Base-by-base conservation (phyloP, 2,888 invertebrate species). In the Drosophila fungiperda region DNA sequence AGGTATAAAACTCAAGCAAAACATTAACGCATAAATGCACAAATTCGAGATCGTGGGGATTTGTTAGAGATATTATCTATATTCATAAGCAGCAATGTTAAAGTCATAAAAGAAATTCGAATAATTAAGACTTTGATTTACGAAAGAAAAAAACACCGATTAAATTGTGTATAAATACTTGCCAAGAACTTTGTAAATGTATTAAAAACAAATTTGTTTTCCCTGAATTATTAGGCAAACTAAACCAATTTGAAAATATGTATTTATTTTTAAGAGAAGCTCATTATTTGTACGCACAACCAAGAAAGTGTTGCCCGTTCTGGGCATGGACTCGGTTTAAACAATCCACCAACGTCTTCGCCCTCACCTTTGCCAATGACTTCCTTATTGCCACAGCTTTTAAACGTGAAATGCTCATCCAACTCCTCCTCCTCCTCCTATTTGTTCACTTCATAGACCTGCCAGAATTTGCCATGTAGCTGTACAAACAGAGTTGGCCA, bases 401-500 rank as follows among this genome's bases (percentile, higher is more conserved):
- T 32, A 32, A 48, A 38, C n/a, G 40, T n/a, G 26, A 23, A 61
- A 57, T 49, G 53, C 48, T 65, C 57, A 66, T 38, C 20, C 49
- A 33, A 75, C 52, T 52, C 11, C 50, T 42, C 20, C 66, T 42
- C 20, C 66, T 45, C 57, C 40, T 70, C 38, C 26, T n/a, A 58
- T 36, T 59, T 45, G 40, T 53, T 40, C 60, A 58, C 49, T 58
- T 49, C 38, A 32, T 64, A 67, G 76, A 48, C 45, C 42, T 32
- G 8, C 29, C n/a, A 23, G 49, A 26, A 38, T 32, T 11, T 11
- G n/a, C n/a, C 54, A 48, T 17, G 15, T 7, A 36, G 8, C 45
- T 15, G 53, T 1, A n/a, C 29, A 53, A 0, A 3, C 5, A 11
- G 33, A 20, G n/a, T 0, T 11, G 26, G 4, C 15, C 15, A 1